phyloP scores from a whole-genome alignment of 92 coral and sea anemone genomes.

The Pocillopora meandrina region DNA sequence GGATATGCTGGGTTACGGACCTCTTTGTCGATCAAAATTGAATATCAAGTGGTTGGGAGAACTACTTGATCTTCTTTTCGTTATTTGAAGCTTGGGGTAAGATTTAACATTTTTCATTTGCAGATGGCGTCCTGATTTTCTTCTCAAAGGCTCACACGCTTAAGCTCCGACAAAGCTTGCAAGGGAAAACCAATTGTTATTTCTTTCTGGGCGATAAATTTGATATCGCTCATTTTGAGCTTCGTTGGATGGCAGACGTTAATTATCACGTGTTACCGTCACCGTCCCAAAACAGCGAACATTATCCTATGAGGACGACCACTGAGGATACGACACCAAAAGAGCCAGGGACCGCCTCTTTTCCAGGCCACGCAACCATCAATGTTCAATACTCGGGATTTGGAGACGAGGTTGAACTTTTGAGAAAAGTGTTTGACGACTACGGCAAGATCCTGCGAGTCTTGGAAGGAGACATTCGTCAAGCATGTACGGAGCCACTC shows the following conservation, averaged over 20 bases:
- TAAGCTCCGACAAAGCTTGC: conserved; percentile 69
- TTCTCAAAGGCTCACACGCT: conserved; percentile 65
- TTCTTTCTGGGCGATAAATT: conserved; percentile 75
- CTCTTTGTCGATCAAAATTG: too few species aligned
- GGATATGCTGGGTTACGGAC: too few species aligned
- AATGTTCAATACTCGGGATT: conserved; percentile 78
- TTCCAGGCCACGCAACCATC: conserved; percentile 68
- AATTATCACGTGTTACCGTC: conserved; percentile 3
- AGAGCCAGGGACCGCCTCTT: conserved; percentile 29
- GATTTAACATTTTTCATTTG: not conserved
- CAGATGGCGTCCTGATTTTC: conserved; percentile 79
- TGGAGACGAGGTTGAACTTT: conserved; percentile 34
- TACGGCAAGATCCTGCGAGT: conserved; percentile 42
- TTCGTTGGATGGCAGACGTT: conserved; percentile 67
- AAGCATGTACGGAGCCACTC: conserved; percentile 76
- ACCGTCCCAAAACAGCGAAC: not conserved
- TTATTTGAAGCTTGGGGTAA: not conserved
- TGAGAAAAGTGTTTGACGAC: conserved; percentile 41
- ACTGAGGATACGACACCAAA: conserved; percentile 16
- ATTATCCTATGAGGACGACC: not conserved
- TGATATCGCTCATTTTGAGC: conserved; percentile 74
- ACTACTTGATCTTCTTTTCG: not conserved
- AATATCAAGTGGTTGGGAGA: too few species aligned
- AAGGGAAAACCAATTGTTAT: conserved; percentile 64
- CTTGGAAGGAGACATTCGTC: conserved; percentile 68